Conservation (phyloP, 2,888 invertebrate species). For the Gibbula magus region DNA sequence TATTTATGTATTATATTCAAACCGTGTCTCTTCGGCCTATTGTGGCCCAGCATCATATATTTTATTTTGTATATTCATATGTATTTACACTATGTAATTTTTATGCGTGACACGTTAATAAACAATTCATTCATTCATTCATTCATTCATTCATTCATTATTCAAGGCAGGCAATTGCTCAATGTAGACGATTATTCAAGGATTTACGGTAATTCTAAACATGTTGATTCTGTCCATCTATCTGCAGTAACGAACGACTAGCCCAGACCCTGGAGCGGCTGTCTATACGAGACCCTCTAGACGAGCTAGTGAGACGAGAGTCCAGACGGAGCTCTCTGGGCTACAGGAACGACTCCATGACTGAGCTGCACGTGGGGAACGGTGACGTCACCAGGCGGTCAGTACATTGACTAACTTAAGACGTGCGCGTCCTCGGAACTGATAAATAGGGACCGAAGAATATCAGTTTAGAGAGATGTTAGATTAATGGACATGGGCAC, state of each 20-base stretch:
- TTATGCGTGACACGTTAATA: too few relatives aligned
- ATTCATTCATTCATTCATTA: neutral
- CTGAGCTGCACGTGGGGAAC: neutral
- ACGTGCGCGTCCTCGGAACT: too few relatives aligned
- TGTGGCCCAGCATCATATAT: too few relatives aligned
- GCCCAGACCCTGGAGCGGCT: constrained; percentile 32
- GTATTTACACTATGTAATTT: too few relatives aligned
- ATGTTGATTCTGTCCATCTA: neutral
- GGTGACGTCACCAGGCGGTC: neutral
- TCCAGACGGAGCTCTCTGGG: constrained; percentile 29
- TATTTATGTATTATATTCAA: too few relatives aligned
- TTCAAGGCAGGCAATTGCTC: neutral
- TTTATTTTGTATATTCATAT: too few relatives aligned
- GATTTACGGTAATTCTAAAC: neutral
- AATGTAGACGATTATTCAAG: neutral
- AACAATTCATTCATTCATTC: too few relatives aligned
- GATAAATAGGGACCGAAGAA: too few relatives aligned
- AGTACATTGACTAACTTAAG: too few relatives aligned
- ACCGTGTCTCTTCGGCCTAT: too few relatives aligned
- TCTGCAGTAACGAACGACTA: constrained; percentile 24
- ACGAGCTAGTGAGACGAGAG: constrained; percentile 35
- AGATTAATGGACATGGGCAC: too few relatives aligned
- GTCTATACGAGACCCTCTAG: constrained; percentile 35
- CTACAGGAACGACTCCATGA: constrained; percentile 22
- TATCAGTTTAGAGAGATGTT: too few relatives aligned